A percentile compares a stretch with the other conserved stretches of the same genome.
phyloP scores from a whole-genome alignment of 2,113 vertebrate species.

The Nerophis ophidion region DNA sequence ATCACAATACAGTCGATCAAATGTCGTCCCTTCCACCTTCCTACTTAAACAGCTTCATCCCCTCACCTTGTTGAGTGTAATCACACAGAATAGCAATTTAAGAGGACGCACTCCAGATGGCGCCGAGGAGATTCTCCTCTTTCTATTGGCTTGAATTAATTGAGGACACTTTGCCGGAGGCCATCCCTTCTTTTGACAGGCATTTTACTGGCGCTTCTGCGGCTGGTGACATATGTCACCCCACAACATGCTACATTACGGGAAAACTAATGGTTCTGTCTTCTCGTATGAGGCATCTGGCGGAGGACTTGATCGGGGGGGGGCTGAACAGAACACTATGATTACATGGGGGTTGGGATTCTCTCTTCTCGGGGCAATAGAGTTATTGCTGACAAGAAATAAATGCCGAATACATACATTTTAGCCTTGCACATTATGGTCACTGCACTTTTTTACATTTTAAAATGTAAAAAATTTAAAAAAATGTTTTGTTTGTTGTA shows the following conservation, averaged over 20 bases:
- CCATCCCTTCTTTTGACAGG: constrained; percentile 51
- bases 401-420: background rate
- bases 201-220: constrained; percentile 53
- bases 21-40: background rate
- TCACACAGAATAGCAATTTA: constrained; percentile 19
- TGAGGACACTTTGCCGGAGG: constrained; percentile 50
- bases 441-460: background rate
- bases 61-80: constrained; percentile 3
- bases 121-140: constrained; percentile 47
- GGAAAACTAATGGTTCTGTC: constrained; percentile 54
- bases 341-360: constrained; percentile 1
- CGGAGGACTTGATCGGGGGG: constrained; percentile 9
- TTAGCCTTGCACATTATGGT: background rate
- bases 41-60: background rate
- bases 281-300: constrained; percentile 27
- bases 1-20: background rate
- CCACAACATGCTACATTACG: constrained; percentile 46
- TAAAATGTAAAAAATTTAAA: too few relatives aligned
- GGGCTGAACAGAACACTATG: constrained; percentile 11
- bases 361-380: background rate
- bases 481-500: too few relatives aligned
- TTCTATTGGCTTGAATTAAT: constrained; percentile 60
- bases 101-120: constrained; percentile 59
- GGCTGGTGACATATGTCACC: constrained; percentile 57
- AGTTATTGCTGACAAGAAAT: background rate